Base-by-base conservation (phyloP, 2,888 invertebrate genomes). In the Drosophila nr. fundita region DNA sequence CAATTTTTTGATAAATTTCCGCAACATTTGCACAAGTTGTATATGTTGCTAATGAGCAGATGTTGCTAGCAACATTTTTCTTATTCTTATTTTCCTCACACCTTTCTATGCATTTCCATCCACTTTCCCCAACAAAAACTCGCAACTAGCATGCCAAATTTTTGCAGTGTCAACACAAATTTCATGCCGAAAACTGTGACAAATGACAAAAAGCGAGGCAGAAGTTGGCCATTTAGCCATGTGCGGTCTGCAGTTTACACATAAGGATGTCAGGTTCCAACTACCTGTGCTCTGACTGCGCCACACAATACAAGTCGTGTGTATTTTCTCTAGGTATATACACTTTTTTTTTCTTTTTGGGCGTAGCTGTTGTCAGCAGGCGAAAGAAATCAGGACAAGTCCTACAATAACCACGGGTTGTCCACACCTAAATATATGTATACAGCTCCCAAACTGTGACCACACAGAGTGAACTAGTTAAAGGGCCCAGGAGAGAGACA, bases 111-210 rank as follows among this genome's bases (percentile, higher is more conserved):
- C 24, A 15, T 21, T 24, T 70, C 18, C 42, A 40, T 50, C 30
- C n/a, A 42, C 30, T 59, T 29, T 30, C 1, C 6, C n/a, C 11
- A 11, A 18, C 27, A 24, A 50, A 29, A 29, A 13, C 24, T 27
- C 24, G 27, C 10, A 40, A 48, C 4, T 8, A 21, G 72, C 78
- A 71, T 75, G 60, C 40, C 76, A 71, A 78, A 85, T 79, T 78
- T 80, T 75, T 82, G 90, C 90, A 77, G 72, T 90, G 76, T 78
- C 89, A 90, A 87, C 89, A 89, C 60, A 70, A 85, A 78, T 90
- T 89, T 84, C 75, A 82, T 73, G 84, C 76, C 69, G 64, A 69
- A n/a, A n/a, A 57, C 71, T 32, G 32, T 32, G 32, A 71, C 49
- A 71, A 65, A 65, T 21, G 21, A 15, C 21, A 15, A 45, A 45